Evolutionary conservation across 37 sponge, comb jelly and placozoan genomes (phyloP), one percentile per base, ranked within the genome.

Genomic region (Ephydatia muelleri): DNA sequence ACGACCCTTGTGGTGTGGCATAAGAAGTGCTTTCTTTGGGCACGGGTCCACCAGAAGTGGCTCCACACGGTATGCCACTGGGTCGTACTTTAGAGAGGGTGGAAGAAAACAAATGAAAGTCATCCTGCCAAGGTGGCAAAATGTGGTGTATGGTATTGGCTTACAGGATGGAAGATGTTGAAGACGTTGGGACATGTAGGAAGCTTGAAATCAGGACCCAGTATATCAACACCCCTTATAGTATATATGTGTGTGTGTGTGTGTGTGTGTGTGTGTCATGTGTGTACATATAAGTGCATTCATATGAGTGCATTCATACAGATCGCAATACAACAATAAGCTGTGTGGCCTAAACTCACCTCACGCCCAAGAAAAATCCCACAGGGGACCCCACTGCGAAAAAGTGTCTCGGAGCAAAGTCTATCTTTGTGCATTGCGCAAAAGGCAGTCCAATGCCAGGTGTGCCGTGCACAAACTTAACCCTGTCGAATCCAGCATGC

Each of bases 81-180:
- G 93, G 47, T 97, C 97, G 85, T 92, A 94, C 91, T 94, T 65
- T 0, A 80, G 65, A 9, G 28, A 70, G 11, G 8, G 8, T 4
- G 47, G 47, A 8, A 43, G 47, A 8, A 8, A 8, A 8, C 8
- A 8, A 8, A 43, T 43, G 47, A 43, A 8, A 8, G 47, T 43
- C n/a, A n/a, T n/a, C 32, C 70, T 27, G 19, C 21, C 26, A 12
- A 70, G 0, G 69, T n/a, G 19, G 28, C 35, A n/a, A 28, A 27
- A 57, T 8, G 57, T n/a, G n/a, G n/a, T n/a, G n/a, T n/a, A n/a
- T n/a, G 47, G 48, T 36, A 25, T 8, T 5, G 0, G 49, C 95
- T 94, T 70, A 97, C 97, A 28, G 99, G 99, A 87, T 99, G 99
- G 75, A 95, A 99, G 40, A 99, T 89, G 82, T 99, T 97, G 88